Evolutionary conservation across 2,797 vertebrate genomes (phyloP), one percentile per base, ranked within the genome.

Genomic region (Arnoldichthys spilopterus): DNA sequence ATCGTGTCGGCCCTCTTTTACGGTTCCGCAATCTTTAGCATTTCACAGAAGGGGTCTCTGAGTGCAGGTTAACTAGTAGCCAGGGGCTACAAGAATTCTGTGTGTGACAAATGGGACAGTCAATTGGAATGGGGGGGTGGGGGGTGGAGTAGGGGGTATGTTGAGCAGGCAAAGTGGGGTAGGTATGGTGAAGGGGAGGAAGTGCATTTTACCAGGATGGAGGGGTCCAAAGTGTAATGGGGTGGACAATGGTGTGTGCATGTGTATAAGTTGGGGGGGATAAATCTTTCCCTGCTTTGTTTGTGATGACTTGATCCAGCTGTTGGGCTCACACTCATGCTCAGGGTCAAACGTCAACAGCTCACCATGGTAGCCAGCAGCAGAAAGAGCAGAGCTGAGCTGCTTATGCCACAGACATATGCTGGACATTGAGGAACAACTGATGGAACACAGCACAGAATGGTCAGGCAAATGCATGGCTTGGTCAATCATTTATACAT

Each of bases 61-160:
- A 87, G 89, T 89, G 89, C 87, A 88, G 90, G 93, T 94, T 94
- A 94, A 94, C 91, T 90, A 79, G 89, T 85, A 70, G 93, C 87
- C 88, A 54, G 91, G 89, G 89, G 87, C 88, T 82, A 83, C 74
- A 83, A 86, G 84, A 86, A 88, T 87, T 68, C 78, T 78, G 80
- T 28, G 11, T 83, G 82, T 82, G 83, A 90, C 83, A 85, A 86
- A 87, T 82, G 63, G 83, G 84, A 83, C 77, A 82, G 80, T 90
- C 86, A 85, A 80, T 69, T 82, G 84, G 80, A 85, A 77, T 64
- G 76, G 70, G 56, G 78, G 79, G 84, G 79, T 56, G 83, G 79
- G 84, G 79, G 62, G 83, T 82, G 84, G 80, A 85, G 76, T 56
- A 73, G 70, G 54, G 78, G 80, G 84, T 78, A 58, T 81, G 62